Evolutionary conservation across 2,797 vertebrate genomes (phyloP).

Genomic region (Telmatherina bonti): DNA sequence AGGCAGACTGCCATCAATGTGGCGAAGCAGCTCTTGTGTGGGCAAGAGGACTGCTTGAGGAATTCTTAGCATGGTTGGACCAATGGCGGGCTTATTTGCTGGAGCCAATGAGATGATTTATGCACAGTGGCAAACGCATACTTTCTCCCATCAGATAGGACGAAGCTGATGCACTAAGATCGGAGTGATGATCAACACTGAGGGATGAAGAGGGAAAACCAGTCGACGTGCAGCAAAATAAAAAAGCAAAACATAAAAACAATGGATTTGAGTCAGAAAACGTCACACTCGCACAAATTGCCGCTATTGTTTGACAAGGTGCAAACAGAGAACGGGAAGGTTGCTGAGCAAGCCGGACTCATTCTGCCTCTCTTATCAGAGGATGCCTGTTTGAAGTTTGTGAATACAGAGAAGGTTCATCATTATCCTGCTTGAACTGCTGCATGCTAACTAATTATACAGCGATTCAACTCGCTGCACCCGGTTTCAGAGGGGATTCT

Average conservation of each 20-base stretch:
- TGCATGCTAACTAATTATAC: conserved; percentile 39
- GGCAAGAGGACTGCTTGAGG: conserved; percentile 69
- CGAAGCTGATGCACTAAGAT: conserved; percentile 24
- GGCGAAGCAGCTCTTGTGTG: conserved; percentile 70
- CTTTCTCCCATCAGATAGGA: conserved; percentile 50
- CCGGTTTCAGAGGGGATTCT: conserved; percentile 27
- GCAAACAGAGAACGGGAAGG: conserved; percentile 7
- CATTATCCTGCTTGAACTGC: conserved; percentile 35
- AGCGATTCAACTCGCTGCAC: conserved; percentile 33
- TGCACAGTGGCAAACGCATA: conserved; percentile 57
- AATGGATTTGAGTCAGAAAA: neutral
- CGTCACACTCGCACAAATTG: neutral
- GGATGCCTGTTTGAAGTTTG: conserved; percentile 47
- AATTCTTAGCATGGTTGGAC: conserved; percentile 72
- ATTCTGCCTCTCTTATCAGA: conserved; percentile 13
- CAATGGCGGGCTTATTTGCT: conserved; percentile 57
- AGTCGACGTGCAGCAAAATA: neutral
- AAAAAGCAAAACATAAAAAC: neutral
- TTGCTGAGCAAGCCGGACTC: neutral
- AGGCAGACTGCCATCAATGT: conserved; percentile 70
- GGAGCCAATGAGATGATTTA: conserved; percentile 69
- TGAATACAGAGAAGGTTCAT: conserved; percentile 34
- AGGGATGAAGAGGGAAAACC: neutral
- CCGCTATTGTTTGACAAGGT: conserved; percentile 1
- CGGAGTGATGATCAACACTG: conserved; percentile 15